Conservation (phyloP, 2,888 invertebrate species). For the Junonia oenone region DNA sequence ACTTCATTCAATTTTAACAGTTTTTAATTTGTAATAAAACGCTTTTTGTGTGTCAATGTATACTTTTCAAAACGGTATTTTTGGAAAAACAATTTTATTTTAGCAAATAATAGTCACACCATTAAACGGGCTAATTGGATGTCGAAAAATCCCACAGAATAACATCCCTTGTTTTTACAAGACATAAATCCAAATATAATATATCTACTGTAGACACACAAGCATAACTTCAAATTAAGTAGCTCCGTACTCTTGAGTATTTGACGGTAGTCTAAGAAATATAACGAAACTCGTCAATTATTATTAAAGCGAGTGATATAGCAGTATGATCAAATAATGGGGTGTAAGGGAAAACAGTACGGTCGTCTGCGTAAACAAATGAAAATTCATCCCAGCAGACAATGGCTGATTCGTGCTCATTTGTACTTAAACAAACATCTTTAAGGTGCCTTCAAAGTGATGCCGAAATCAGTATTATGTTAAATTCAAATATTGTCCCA, state of each 20-base stretch:
- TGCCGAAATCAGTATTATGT: conserved; percentile 28
- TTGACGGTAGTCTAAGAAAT: background rate
- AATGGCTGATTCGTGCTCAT: conserved; percentile 42
- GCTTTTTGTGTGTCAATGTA: no score
- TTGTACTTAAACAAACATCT: conserved; percentile 50
- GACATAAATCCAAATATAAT: no score
- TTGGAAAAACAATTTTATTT: no score
- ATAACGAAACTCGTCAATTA: conserved; percentile 30
- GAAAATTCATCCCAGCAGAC: conserved; percentile 53
- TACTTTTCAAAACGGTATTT: no score
- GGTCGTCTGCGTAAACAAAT: conserved; percentile 47
- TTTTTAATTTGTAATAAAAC: no score
- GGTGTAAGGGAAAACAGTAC: conserved; percentile 34
- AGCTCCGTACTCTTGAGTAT: background rate
- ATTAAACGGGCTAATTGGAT: no score
- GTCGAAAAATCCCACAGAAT: no score
- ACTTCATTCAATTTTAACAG: no score
- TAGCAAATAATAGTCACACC: no score
- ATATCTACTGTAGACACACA: no score
- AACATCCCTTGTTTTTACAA: no score
- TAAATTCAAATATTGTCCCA: conserved; percentile 19
- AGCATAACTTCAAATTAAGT: no score
- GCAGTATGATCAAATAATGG: conserved; percentile 45
- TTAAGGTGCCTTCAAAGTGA: conserved; percentile 32
- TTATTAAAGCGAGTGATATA: conserved; percentile 39